Evolutionary conservation across 2,113 vertebrate species (phyloP), one percentile per base, ranked within the genome.

Genomic region (Orcinus orca): DNA sequence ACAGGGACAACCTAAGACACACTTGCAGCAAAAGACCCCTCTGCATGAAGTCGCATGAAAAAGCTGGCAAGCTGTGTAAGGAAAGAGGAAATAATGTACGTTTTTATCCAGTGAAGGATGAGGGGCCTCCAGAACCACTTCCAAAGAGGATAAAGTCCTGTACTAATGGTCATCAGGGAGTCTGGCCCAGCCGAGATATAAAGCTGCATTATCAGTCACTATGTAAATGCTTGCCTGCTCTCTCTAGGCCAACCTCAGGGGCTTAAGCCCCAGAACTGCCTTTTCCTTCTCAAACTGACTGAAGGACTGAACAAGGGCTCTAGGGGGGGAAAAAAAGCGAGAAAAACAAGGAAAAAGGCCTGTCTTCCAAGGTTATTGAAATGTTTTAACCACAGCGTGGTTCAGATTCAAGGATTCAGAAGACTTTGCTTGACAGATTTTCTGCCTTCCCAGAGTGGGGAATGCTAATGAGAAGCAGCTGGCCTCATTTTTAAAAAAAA

Each of bases 391-490:
- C 41, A 93, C 33, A 71, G 20, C 31, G 50, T 65, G 62, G 58
- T 92, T 85, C 25, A 89, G 36, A 33, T 79, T 91, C 76, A 91
- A 93, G 36, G 33, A 71, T 93, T 95, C 82, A 67, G 71, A 93
- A 93, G 36, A 81, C 41, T 71, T 50, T 65, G 33, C 58, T 90
- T 79, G 76, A 93, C 31, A 68, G 14, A 25, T 92, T n/a, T 77
- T 18, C 33, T 81, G 41, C 76, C 84, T 93, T 97, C 53, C 53
- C 41, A 60, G 79, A 67, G 65, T 94, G 14, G 63, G 23, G 65
- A 86, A 71, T 55, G 60, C 41, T 95, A 96, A 97, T 94, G 36
- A 53, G 83, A 96, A 97, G 87, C 96, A 97, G 85, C 94, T 97
- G 96, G n/a, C 14, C 31, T 94, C 23, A 21, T 83, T 96, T 80